Base-by-base conservation (phyloP, 2,113 vertebrate species). In the Phoxinus phoxinus region DNA sequence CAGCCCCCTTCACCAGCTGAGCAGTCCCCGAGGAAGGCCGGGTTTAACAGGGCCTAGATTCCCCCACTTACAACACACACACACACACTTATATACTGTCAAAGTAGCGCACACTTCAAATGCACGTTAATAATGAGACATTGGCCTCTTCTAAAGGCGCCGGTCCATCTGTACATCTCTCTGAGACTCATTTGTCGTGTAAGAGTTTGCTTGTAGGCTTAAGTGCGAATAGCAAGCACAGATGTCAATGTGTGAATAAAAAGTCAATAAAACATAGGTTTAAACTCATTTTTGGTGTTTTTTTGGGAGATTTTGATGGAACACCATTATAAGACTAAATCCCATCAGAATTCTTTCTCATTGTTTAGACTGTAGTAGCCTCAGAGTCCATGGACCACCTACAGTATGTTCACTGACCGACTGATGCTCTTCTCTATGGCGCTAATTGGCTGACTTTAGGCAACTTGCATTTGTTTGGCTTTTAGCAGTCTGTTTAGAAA, bases 21-120 rank as follows among this genome's bases (percentile, higher is more conserved):
- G 95, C 94, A 95, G 93, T 95, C 95, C 96, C 94, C 93, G 91
- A 95, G 95, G 96, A 96, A 95, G 94, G 96, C 95, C 94, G 93
- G 95, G 95, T 96, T 95, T 95, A 83, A 96, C 95, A 94, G 95
- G 95, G 95, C 95, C 96, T 95, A 95, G 95, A 96, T 96, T 96
- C 95, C 94, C 94, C 94, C 93, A 95, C 94, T 96, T 95, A 94
- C 94, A 71, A 46, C 44, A 81, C 59, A 75, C 37, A 85, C 53
- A 59, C 35, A 63, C 63, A 53, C 75, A 53, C 53, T 77, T 27
- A 85, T 44, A 58, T 61, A 73, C 69, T 81, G 46, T 61, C 86
- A 87, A 81, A 86, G 53, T 44, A 25, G 58, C 13, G 12, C 61
- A 46, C 23, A 80, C 71, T 61, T 41, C 17, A 58, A 61, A 74